phyloP scores from a whole-genome alignment of 1,140 invertebrate species.

The Aradophagus sp. region DNA sequence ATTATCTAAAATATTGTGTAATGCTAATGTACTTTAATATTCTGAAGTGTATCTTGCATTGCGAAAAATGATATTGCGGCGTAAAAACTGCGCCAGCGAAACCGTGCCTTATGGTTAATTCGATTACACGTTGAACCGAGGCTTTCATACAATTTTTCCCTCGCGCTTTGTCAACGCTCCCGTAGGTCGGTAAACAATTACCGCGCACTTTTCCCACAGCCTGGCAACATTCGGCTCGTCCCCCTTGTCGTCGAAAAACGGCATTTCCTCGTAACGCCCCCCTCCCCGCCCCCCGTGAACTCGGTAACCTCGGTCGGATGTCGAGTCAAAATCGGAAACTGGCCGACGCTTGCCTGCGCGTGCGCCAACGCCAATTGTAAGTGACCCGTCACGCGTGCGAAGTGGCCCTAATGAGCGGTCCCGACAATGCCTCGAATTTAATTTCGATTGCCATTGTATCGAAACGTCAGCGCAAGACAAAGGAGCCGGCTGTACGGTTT shows the following conservation, averaged over 20 bases:
- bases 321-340: slow-evolving; percentile 43
- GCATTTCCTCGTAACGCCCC: slow-evolving; percentile 12
- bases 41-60: no score
- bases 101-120: no score
- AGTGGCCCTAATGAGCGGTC: slow-evolving; percentile 39
- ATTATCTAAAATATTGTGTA: no score
- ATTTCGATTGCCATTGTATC: slow-evolving; percentile 45
- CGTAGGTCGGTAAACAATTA: no score
- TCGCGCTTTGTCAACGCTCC: no score
- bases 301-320: slow-evolving; percentile 7
- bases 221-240: slow-evolving; percentile 10
- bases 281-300: neutral
- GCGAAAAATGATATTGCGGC: no score
- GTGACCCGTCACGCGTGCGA: slow-evolving; percentile 44
- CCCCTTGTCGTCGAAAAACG: slow-evolving; percentile 12
- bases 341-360: no score
- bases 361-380: slow-evolving; percentile 34
- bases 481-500: slow-evolving; percentile 40
- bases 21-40: no score
- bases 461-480: slow-evolving; percentile 37
- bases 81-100: no score
- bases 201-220: slow-evolving; percentile 21
- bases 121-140: no score
- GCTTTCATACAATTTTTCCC: no score
- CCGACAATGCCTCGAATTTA: slow-evolving; percentile 40